A percentile compares a stretch with the other conserved stretches of the same genome.
Evolutionary conservation across 2,113 vertebrate genomes (phyloP).

Genomic region (Osmerus mordax): DNA sequence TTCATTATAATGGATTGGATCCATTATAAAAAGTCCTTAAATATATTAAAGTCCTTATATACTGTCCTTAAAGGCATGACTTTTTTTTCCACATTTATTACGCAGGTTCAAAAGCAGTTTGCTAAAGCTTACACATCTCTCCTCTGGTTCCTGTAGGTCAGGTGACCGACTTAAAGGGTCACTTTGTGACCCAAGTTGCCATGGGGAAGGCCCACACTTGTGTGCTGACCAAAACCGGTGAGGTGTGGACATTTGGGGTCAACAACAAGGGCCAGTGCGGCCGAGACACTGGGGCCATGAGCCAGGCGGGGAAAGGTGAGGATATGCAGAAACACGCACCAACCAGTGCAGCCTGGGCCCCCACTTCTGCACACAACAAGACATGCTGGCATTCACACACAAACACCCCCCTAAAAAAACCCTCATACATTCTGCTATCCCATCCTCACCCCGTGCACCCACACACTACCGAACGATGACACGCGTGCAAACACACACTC

Average conservation of each 20-base stretch:
- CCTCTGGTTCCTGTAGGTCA: slow-evolving; percentile 75
- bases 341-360: background rate
- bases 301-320: slow-evolving; percentile 92
- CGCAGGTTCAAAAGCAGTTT: no score
- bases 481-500: background rate
- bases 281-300: slow-evolving; percentile 93
- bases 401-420: background rate
- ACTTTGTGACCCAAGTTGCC: slow-evolving; percentile 95
- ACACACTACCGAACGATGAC: background rate
- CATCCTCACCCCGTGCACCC: background rate
- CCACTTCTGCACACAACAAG: background rate
- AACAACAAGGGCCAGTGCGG: slow-evolving; percentile 99
- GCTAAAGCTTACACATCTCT: background rate
- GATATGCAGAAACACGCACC: background rate
- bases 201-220: slow-evolving; percentile 99
- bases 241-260: slow-evolving; percentile 98
- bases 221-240: slow-evolving; percentile 92
- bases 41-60: no score
- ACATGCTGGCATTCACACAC: background rate
- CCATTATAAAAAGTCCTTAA: no score
- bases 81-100: no score
- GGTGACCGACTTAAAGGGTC: slow-evolving; percentile 95
- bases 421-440: no score
- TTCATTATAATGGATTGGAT: no score
- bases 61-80: no score